A percentile compares a stretch with the other conserved stretches of the same genome.
phyloP scores from a whole-genome alignment of 2,113 vertebrate genomes.

The Gila orcuttii region DNA sequence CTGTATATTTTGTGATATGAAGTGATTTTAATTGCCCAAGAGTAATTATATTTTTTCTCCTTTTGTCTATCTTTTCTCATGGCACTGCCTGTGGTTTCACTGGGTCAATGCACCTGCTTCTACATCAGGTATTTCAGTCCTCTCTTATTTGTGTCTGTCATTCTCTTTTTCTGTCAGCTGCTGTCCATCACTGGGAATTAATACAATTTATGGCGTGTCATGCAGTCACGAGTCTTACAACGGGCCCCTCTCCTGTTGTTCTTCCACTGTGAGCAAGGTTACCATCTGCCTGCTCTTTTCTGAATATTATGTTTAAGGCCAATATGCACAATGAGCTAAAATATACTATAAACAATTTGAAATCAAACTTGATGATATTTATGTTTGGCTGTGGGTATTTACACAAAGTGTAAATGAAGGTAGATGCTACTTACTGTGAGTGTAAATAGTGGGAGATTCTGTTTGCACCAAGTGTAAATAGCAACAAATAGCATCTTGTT shows the following conservation, averaged over 20 bases:
- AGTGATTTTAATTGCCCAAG: neutral
- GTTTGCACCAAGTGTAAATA: constrained; percentile 28
- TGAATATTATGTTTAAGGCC: neutral
- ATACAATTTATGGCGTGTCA: constrained; percentile 31
- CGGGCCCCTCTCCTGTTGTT: constrained; percentile 40
- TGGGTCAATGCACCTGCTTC: constrained; percentile 37
- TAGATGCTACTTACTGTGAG: constrained; percentile 5
- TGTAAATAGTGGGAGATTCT: constrained; percentile 12
- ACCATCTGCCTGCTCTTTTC: neutral
- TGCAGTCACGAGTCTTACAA: constrained; percentile 5
- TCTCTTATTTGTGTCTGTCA: constrained; percentile 41
- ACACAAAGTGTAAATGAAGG: neutral
- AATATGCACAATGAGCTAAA: neutral
- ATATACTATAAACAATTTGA: neutral
- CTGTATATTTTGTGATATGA: neutral
- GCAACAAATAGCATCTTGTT: constrained; percentile 31
- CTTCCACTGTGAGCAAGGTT: constrained; percentile 1
- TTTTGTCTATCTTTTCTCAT: constrained; percentile 30
- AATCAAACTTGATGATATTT: neutral
- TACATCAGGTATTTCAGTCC: constrained; percentile 54
- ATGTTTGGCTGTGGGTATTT: neutral
- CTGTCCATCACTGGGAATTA: constrained; percentile 47
- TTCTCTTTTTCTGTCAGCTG: constrained; percentile 49
- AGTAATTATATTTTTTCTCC: neutral
- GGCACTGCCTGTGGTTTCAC: constrained; percentile 9